Evolutionary conservation across 2,113 vertebrate genomes (phyloP).

Genomic region (Prolemur simus): DNA sequence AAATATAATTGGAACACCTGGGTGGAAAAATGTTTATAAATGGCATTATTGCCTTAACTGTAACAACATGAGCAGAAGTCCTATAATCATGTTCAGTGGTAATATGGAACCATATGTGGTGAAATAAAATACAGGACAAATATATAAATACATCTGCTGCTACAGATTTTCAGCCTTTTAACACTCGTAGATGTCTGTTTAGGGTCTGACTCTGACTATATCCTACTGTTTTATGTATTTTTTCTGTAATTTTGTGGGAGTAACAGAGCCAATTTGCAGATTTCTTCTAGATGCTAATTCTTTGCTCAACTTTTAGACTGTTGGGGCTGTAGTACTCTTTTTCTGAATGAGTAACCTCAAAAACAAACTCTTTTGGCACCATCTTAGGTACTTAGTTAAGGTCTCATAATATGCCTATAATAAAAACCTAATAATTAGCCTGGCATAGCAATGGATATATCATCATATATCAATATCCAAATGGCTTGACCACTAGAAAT

Average conservation of each 20-base stretch:
- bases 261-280: slow-evolving; percentile 39
- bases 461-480: not conserved
- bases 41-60: slow-evolving; percentile 21
- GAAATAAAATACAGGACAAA: slow-evolving; percentile 68
- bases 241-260: slow-evolving; percentile 42
- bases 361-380: not conserved
- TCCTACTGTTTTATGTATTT: slow-evolving; percentile 56
- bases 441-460: no score
- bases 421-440: not conserved
- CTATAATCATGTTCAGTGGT: not conserved
- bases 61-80: not conserved
- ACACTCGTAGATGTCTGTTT: slow-evolving; percentile 20
- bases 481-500: not conserved
- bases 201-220: not conserved
- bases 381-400: not conserved
- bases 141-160: slow-evolving; percentile 70
- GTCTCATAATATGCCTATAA: not conserved
- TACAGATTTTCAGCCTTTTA: slow-evolving; percentile 63
- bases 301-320: slow-evolving; percentile 47
- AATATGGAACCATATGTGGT: slow-evolving; percentile 9
- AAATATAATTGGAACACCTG: slow-evolving; percentile 59
- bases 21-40: slow-evolving; percentile 58
- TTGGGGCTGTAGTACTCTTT: not conserved
- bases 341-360: slow-evolving; percentile 48
- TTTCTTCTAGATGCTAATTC: slow-evolving; percentile 53